These are phyloP conservation scores for Cairina moschata DNA, from an alignment of 2,113 vertebrate genomes.

Conservation along the genomic window DNA sequence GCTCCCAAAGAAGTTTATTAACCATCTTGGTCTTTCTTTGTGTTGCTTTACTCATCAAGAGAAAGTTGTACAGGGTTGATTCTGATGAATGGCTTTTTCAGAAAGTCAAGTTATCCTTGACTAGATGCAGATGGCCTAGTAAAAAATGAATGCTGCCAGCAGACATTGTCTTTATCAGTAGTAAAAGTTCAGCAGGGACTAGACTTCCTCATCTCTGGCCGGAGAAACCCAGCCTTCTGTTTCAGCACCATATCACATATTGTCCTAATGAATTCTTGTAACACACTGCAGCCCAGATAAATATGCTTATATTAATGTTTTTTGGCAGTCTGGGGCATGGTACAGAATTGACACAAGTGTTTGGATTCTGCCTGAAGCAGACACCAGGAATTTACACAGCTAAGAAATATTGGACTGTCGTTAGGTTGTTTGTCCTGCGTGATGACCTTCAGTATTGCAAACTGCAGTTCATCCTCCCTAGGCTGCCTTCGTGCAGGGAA, in stretches of 20 bases:
- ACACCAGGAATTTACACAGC: slow-evolving; percentile 51
- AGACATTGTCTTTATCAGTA: slow-evolving; percentile 83
- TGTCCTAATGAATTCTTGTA: slow-evolving; percentile 80
- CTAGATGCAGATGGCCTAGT: slow-evolving; percentile 85
- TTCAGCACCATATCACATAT: slow-evolving; percentile 81
- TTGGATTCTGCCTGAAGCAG: slow-evolving; percentile 59
- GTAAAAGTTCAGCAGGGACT: slow-evolving; percentile 79
- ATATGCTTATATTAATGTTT: slow-evolving; percentile 72
- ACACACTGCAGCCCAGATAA: slow-evolving; percentile 71
- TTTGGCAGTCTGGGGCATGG: slow-evolving; percentile 72
- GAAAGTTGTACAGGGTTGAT: slow-evolving; percentile 67
- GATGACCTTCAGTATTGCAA: slow-evolving; percentile 1
- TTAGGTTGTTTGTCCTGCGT: neutral
- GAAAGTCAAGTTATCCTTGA: slow-evolving; percentile 83
- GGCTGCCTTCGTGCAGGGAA: neutral
- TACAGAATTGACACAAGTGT: slow-evolving; percentile 66
- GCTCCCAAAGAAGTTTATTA: slow-evolving; percentile 76
- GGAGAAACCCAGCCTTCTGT: slow-evolving; percentile 76
- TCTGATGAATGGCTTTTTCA: slow-evolving; percentile 75
- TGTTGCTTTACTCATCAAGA: slow-evolving; percentile 64
- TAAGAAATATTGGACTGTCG: slow-evolving; percentile 2
- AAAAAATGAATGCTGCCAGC: slow-evolving; percentile 83
- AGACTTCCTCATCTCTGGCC: slow-evolving; percentile 78
- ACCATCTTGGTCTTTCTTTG: slow-evolving; percentile 72
- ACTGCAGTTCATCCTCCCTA: neutral